Percentiles rank a stretch among this genome's conserved stretches.
Conservation (phyloP, 2,797 vertebrate species). For the Fundulus diaphanus region DNA sequence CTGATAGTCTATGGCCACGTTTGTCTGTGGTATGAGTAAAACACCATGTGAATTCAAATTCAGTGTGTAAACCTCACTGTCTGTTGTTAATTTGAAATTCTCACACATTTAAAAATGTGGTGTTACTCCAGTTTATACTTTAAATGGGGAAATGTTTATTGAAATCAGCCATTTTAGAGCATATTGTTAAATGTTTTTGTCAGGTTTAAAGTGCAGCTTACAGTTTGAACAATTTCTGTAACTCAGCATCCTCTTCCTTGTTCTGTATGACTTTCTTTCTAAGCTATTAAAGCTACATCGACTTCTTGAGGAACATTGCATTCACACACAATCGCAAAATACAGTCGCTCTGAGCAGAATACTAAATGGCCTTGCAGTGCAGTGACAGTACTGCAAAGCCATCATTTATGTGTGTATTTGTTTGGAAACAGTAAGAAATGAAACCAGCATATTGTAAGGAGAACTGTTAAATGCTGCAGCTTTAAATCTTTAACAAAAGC, state of each 20-base stretch:
- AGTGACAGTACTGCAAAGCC: slow-evolving; percentile 62
- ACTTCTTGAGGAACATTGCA: not conserved
- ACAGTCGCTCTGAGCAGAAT: slow-evolving; percentile 27
- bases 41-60: not conserved
- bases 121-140: not conserved
- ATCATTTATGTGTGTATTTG: slow-evolving; percentile 46
- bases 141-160: not conserved
- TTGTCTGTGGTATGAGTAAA: not conserved
- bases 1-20: slow-evolving; percentile 4
- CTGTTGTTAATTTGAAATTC: not conserved
- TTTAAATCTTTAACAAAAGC: slow-evolving; percentile 64
- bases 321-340: slow-evolving; percentile 5
- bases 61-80: not conserved
- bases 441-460: slow-evolving; percentile 49
- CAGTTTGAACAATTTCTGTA: too few species aligned
- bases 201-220: not conserved
- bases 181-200: not conserved
- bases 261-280: not conserved
- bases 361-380: slow-evolving; percentile 56
- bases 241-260: not conserved
- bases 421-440: slow-evolving; percentile 51
- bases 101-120: not conserved
- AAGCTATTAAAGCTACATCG: slow-evolving; percentile 8
- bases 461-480: slow-evolving; percentile 49
- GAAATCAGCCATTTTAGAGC: not conserved